phyloP scores from a whole-genome alignment of 2,797 vertebrate species.

The Cryptoprocta ferox region DNA sequence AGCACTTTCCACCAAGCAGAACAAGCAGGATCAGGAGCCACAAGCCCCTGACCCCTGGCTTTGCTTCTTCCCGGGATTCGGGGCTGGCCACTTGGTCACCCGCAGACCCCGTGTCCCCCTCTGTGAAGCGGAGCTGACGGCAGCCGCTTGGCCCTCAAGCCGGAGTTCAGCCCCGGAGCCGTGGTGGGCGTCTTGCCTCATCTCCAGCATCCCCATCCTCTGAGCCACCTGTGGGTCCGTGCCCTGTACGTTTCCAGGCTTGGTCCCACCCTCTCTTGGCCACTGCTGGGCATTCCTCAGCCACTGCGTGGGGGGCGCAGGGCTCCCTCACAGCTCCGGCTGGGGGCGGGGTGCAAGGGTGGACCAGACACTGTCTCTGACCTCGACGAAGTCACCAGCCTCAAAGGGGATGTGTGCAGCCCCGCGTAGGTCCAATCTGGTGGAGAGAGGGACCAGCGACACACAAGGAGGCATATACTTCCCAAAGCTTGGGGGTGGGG shows the following conservation, averaged over 20 bases:
- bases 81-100: neutral
- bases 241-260: rapidly evolving
- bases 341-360: rapidly evolving
- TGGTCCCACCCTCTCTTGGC: neutral
- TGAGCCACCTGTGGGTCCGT: neutral
- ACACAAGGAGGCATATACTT: too few species aligned
- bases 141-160: neutral
- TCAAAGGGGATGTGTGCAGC: rapidly evolving
- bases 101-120: neutral
- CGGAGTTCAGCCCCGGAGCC: too few species aligned
- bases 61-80: neutral
- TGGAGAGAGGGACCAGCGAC: neutral
- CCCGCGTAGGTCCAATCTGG: neutral
- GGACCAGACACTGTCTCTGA: neutral
- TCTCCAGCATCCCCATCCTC: neutral
- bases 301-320: rapidly evolving
- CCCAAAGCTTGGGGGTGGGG: too few species aligned
- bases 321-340: rapidly evolving
- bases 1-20: neutral
- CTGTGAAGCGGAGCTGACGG: rapidly evolving
- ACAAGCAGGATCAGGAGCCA: rapidly evolving
- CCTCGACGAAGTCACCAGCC: rapidly evolving
- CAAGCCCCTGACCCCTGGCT: rapidly evolving
- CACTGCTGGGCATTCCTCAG: neutral
- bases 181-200: rapidly evolving